These are phyloP conservation scores for Sebastes paucispinis DNA, from an alignment of 2,797 vertebrate genomes.

Conservation along the genomic window DNA sequence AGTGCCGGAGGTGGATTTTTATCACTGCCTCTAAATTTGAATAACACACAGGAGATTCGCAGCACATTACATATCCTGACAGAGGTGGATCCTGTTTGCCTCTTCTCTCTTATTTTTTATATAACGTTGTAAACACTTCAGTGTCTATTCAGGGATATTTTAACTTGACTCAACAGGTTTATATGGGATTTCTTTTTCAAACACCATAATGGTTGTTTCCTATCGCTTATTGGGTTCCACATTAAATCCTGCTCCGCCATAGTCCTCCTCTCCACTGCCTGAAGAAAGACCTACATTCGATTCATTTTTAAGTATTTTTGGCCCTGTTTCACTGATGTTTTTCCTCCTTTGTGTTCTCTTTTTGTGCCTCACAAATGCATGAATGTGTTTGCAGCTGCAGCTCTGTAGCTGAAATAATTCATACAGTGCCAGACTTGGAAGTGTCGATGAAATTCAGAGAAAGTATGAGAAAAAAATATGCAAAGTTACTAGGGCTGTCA, in stretches of 20 bases:
- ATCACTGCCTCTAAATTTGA: slow-evolving; percentile 48
- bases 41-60: slow-evolving; percentile 30
- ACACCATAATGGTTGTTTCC: background rate
- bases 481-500: background rate
- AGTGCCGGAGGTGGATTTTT: slow-evolving; percentile 19
- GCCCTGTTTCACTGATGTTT: background rate
- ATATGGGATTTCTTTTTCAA: background rate
- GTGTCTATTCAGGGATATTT: background rate
- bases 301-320: background rate
- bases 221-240: background rate
- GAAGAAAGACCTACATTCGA: background rate
- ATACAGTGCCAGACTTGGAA: background rate
- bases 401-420: background rate
- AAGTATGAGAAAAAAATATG: background rate
- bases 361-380: background rate
- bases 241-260: background rate
- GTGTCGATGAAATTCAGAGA: background rate
- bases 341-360: background rate
- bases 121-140: background rate
- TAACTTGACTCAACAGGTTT: background rate
- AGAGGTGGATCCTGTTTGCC: slow-evolving; percentile 5
- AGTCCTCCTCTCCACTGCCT: background rate
- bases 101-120: background rate
- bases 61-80: slow-evolving; percentile 10
- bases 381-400: background rate